phyloP scores from a whole-genome alignment of 2,113 vertebrate genomes.

The Onychorhynchus coronatus region DNA sequence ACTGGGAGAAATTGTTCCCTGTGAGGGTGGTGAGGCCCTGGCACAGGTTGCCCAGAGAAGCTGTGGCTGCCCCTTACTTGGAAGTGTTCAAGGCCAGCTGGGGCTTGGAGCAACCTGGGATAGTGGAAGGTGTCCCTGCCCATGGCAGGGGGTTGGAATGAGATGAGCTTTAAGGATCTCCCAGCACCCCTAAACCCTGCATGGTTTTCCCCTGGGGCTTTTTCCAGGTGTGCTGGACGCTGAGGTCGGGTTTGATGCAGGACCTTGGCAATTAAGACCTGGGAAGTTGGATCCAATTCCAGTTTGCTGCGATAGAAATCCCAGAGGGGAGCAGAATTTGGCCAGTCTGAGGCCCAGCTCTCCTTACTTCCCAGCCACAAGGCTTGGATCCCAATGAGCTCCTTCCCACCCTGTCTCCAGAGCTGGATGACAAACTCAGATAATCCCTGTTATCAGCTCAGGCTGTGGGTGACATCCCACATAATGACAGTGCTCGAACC shows the following conservation, averaged over 20 bases:
- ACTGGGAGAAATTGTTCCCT: not conserved
- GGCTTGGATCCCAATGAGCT: accelerated
- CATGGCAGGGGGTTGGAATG: no score
- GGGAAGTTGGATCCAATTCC: not conserved
- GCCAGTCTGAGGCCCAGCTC: not conserved
- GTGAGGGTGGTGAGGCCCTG: not conserved
- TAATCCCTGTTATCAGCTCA: not conserved
- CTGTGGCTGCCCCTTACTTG: no score
- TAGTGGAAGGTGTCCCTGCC: no score
- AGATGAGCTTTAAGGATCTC: not conserved
- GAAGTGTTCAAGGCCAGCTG: no score
- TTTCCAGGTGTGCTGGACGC: not conserved
- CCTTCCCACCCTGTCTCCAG: not conserved
- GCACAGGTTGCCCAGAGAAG: not conserved
- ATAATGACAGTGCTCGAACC: not conserved
- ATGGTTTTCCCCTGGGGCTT: accelerated
- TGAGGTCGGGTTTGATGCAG: not conserved
- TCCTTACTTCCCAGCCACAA: accelerated
- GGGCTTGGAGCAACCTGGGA: no score
- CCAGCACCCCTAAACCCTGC: not conserved
- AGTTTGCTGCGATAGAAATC: not conserved
- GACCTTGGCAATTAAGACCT: not conserved
- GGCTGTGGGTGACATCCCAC: not conserved
- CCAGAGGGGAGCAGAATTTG: not conserved
- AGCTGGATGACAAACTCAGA: not conserved